These are phyloP conservation scores for Anomalospiza imberbis DNA, from an alignment of 2,797 vertebrate species.

Conservation along the genomic window DNA sequence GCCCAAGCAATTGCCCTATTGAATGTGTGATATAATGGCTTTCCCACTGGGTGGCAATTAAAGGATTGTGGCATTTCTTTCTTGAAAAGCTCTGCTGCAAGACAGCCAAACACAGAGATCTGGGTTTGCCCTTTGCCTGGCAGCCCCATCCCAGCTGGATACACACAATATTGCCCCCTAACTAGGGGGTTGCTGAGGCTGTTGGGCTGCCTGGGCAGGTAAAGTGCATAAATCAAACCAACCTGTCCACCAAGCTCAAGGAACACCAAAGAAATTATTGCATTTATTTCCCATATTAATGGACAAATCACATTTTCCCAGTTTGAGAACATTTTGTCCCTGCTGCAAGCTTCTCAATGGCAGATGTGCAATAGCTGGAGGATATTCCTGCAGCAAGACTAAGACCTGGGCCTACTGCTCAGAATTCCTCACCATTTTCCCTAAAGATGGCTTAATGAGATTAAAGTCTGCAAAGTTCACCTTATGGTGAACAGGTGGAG, in stretches of 20 bases:
- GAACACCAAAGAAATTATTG: neutral
- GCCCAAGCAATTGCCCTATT: neutral
- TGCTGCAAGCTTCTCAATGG: neutral
- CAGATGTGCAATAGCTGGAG: neutral
- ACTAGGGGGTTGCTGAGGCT: neutral
- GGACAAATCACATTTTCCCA: neutral
- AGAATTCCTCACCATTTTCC: neutral
- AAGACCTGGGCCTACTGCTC: neutral
- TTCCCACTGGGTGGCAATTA: neutral
- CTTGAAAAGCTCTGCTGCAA: neutral
- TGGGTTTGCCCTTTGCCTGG: neutral
- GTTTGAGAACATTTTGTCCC: neutral
- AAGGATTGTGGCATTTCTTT: neutral
- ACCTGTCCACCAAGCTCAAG: neutral
- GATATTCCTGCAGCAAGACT: neutral
- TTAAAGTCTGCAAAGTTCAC: neutral
- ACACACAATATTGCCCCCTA: neutral
- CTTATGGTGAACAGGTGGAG: neutral
- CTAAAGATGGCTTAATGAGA: neutral
- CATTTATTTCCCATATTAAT: neutral
- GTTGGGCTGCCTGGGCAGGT: neutral
- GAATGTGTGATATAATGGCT: neutral
- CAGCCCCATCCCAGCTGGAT: neutral
- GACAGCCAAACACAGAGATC: neutral
- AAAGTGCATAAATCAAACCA: neutral